Evolutionary conservation across 1,140 invertebrate species (phyloP), one percentile per base, ranked within the genome.

Genomic region (Lycorma delicatula): DNA sequence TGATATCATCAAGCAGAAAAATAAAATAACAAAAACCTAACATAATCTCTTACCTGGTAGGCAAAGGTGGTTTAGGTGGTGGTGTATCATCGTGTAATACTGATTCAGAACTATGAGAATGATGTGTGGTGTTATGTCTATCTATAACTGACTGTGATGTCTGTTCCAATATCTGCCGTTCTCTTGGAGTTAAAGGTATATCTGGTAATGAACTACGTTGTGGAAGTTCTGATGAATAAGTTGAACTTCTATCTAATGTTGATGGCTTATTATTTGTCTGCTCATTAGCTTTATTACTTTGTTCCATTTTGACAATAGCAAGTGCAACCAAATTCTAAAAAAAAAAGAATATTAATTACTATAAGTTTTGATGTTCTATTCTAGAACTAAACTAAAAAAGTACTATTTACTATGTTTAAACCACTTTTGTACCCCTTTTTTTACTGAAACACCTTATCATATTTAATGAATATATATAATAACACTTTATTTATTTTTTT

Each of bases 51-150:
- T 71, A 85, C 84, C 83, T 75, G 64, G 81, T 80, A 36, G 89
- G 87, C 64, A 90, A 75, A 44, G 91, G 90, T 41, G 91, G 91
- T 74, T 94, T 94, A 2, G 91, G 91, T 50, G 91, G 91, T 54
- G 88, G 82, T 50, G 70, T 73, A 67, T 73, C 74, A 69, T 65
- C 72, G 72, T 80, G 71, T 16, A 83, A 71, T 58, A 83, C 78
- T 1, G 82, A 85, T 71, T 89, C 87, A 4, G 84, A 85, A 65
- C 86, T 88, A 65, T 87, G 85, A 46, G 86, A 87, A 52, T 80
- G 74, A 61, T 83, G 79, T 34, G 18, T 13, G 41, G 77, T 73
- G 65, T 70, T 77, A 71, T 72, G 59, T 73, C 48, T 57, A 66
- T 63, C 57, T 3, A 67, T 58, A 7, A 60, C 59, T 46, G 50